phyloP scores from a whole-genome alignment of 2,888 invertebrate genomes.

The Alentia gelatinosa region DNA sequence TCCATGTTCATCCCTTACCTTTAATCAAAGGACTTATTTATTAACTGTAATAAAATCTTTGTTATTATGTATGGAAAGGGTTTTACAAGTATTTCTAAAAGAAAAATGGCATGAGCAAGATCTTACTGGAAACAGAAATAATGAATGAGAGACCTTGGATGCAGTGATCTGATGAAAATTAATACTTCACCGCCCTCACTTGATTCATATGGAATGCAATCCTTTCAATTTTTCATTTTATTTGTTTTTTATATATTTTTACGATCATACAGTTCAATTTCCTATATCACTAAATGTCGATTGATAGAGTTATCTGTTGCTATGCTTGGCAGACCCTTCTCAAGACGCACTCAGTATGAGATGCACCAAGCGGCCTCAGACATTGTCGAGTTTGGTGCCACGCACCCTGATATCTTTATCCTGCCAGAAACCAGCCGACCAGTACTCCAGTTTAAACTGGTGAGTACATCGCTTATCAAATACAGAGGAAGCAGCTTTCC shows the following conservation, averaged over 20 bases:
- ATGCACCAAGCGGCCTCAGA: slow-evolving; percentile 69
- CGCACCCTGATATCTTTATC: slow-evolving; percentile 67
- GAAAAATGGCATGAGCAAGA: too few species aligned
- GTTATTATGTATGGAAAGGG: background rate
- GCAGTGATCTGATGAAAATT: too few species aligned
- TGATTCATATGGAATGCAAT: too few species aligned
- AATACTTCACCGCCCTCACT: too few species aligned
- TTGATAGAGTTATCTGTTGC: background rate
- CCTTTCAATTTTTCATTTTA: too few species aligned
- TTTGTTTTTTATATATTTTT: too few species aligned
- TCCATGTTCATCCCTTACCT: too few species aligned
- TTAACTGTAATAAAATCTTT: background rate
- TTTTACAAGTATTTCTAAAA: background rate
- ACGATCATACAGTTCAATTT: too few species aligned
- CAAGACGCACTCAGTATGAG: slow-evolving; percentile 70
- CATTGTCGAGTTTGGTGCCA: slow-evolving; percentile 65
- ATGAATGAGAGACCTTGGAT: too few species aligned
- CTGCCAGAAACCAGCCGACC: slow-evolving; percentile 66
- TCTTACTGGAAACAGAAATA: too few species aligned
- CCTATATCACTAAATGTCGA: too few species aligned
- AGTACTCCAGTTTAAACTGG: slow-evolving; percentile 71
- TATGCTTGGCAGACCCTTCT: slow-evolving; percentile 72
- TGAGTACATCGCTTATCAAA: slow-evolving; percentile 52
- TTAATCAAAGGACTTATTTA: background rate
- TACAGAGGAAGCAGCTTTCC: background rate